Evolutionary conservation across 2,888 invertebrate genomes (phyloP).

Genomic region (Cerastis leucographa): DNA sequence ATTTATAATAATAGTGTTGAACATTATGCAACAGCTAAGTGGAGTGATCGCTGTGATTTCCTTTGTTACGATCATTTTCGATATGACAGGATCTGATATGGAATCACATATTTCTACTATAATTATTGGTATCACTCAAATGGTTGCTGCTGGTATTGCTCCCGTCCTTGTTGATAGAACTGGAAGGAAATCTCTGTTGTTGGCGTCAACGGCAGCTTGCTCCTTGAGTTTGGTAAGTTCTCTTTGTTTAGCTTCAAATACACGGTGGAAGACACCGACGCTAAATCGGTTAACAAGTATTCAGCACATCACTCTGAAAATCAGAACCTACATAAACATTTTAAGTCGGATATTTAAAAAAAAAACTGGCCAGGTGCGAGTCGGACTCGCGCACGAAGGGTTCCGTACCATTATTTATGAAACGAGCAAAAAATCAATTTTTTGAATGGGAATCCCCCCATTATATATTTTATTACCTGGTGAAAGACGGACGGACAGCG

Average conservation of each 20-base stretch:
- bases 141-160: constrained; percentile 70
- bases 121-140: constrained; percentile 74
- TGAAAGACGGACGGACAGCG: too few species aligned
- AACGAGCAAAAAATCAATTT: too few species aligned
- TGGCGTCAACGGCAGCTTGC: constrained; percentile 73
- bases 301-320: too few species aligned
- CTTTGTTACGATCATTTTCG: constrained; percentile 76
- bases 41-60: constrained; percentile 73
- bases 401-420: too few species aligned
- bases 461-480: too few species aligned
- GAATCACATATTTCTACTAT: constrained; percentile 75
- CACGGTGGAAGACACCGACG: too few species aligned
- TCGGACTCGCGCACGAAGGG: too few species aligned
- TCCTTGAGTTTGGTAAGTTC: constrained; percentile 75
- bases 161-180: constrained; percentile 76
- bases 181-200: constrained; percentile 74
- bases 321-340: too few species aligned
- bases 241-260: background rate
- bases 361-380: too few species aligned
- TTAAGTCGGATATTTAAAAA: too few species aligned
- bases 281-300: too few species aligned
- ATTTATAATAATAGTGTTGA: constrained; percentile 70
- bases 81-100: constrained; percentile 73
- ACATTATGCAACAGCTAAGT: constrained; percentile 74
- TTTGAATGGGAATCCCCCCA: too few species aligned